phyloP scores from a whole-genome alignment of 2,797 vertebrate species.

The Xenentodon cancila region DNA sequence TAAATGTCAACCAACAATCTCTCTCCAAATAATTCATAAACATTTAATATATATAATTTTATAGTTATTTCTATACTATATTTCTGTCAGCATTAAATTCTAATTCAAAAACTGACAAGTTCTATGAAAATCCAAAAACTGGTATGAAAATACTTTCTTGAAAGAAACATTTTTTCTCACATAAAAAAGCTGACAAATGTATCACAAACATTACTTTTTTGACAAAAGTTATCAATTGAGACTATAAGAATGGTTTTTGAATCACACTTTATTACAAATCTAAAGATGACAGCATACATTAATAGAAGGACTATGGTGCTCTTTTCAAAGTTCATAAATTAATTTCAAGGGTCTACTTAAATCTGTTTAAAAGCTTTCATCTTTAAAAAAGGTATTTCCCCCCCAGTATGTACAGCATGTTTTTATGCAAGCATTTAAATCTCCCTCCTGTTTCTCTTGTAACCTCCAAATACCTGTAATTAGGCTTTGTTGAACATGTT shows the following conservation, averaged over 20 bases:
- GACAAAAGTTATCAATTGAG: neutral
- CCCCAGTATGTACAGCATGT: too few relatives aligned
- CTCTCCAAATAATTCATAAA: constrained; percentile 24
- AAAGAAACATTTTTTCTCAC: too few relatives aligned
- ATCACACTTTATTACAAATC: neutral
- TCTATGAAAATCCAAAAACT: too few relatives aligned
- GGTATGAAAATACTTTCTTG: too few relatives aligned
- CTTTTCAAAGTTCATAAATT: neutral
- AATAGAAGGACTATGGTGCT: too few relatives aligned
- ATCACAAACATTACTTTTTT: neutral
- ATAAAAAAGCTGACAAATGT: too few relatives aligned
- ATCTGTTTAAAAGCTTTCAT: neutral
- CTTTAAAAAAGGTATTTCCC: too few relatives aligned
- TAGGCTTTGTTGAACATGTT: neutral
- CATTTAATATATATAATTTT: constrained; percentile 24
- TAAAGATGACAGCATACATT: neutral
- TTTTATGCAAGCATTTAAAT: too few relatives aligned
- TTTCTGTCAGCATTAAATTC: neutral
- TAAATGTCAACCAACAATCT: constrained; percentile 41
- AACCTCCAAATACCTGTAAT: neutral
- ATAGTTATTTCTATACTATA: constrained; percentile 1
- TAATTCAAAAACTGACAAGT: too few relatives aligned
- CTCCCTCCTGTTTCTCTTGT: neutral
- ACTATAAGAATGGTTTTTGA: too few relatives aligned
- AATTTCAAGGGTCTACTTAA: neutral